Base-by-base conservation (phyloP, 2,888 invertebrate genomes). In the Liodrosophila aerea region DNA sequence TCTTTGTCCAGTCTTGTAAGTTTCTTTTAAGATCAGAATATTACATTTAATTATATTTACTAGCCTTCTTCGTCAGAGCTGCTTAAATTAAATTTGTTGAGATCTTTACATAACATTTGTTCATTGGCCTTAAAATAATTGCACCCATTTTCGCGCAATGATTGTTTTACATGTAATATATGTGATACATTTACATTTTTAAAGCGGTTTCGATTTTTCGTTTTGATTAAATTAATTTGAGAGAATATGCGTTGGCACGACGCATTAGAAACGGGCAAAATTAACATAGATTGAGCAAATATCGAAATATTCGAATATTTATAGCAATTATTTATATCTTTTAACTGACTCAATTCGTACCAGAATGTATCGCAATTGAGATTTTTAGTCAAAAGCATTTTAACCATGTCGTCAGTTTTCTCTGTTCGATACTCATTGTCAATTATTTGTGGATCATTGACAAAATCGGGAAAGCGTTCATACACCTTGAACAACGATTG, bases 401-500 rank as follows among this genome's bases (percentile, higher is more conserved):
- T 36, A 27, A 47, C 36, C 46, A 36, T 47, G 22, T 47, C 29
- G 36, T 47, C 46, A 36, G 27, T 27, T 47, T 47, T 47, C 46
- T 36, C 37, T 36, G 27, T 37, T 36, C 37, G 46, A 27, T 37
- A 47, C 36, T 47, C 46, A 29, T 47, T 36, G 36, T 47, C 46
- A 34, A 46, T 46, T 46, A 34, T 34, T 46, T 46, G 45, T 34
- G 34, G 45, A 46, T 46, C 22, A 46, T 44, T 44, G 45, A 46
- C 34, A 34, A 46, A 46, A 46, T 46, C 45, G 27, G 45, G 34
- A 46, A 46, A 34, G 22, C 45, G 45, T 45, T 45, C 45, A 45
- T 45, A 45, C 11, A 45, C 22, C 34, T 33, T 45, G 33, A 45
- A 33, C 22, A 45, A 45, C 18, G 45, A 45, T 34, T 34, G 33